phyloP scores from a whole-genome alignment of 2,113 vertebrate genomes.

The Petroica traversi region DNA sequence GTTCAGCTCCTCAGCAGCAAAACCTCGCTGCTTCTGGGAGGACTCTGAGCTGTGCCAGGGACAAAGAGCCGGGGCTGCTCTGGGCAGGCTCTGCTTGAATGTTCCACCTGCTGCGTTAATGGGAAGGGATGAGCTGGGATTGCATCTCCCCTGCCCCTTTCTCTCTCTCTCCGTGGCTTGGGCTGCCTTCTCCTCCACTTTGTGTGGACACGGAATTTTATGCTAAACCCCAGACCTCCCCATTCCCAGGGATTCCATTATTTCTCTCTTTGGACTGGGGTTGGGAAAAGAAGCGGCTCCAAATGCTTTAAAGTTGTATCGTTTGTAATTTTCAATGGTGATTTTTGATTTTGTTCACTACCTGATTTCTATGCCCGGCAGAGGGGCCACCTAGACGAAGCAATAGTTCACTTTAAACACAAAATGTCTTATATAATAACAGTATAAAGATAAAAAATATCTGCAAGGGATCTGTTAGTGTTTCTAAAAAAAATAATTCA shows the following conservation, averaged over 20 bases:
- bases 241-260: neutral
- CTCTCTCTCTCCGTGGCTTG: neutral
- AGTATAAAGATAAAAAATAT: slow-evolving; percentile 5
- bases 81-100: neutral
- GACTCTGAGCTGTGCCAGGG: neutral
- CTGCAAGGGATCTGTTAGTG: slow-evolving; percentile 43
- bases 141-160: slow-evolving; percentile 17
- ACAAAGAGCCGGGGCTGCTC: neutral
- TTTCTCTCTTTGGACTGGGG: slow-evolving; percentile 1
- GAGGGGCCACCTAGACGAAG: slow-evolving; percentile 50
- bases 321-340: slow-evolving; percentile 36
- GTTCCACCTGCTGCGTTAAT: slow-evolving; percentile 34
- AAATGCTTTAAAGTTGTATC: slow-evolving; percentile 30
- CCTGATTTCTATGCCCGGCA: slow-evolving; percentile 29
- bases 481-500: slow-evolving; percentile 56
- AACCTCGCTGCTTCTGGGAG: neutral
- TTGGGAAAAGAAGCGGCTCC: neutral
- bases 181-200: neutral
- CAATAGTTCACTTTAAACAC: slow-evolving; percentile 57
- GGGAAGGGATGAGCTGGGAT: neutral
- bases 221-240: neutral
- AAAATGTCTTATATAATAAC: slow-evolving; percentile 39
- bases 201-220: neutral
- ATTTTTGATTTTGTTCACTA: slow-evolving; percentile 51
- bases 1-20: neutral